Base-by-base conservation (phyloP, 2,888 invertebrate genomes). In the Pegoplata infirma region DNA sequence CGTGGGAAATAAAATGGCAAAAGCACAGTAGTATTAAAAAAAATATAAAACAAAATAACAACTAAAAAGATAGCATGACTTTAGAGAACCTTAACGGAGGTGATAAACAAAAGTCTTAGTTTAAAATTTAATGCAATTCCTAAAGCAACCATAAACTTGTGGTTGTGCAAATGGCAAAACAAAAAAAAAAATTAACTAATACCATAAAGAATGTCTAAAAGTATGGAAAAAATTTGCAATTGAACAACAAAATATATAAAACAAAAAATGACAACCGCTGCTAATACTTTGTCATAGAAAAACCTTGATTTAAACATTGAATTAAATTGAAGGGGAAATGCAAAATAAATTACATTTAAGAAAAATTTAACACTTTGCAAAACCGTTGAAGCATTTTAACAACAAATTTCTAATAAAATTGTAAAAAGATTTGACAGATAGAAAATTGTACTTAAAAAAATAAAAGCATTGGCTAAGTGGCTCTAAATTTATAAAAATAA, bases 81-180 rank as follows among this genome's bases (percentile, higher is more conserved):
- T 61, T 17, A 69, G 56, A 61, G 49, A n/a, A n/a, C 44, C 63
- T 76, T 36, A 67, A 23, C 40, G 36, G 14, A 61, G 67, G 72
- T 67, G 72, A 72, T 72, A 58, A 72, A 59, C 19, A 66, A 44
- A n/a, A 47, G 66, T 69, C 79, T 75, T 79, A 71, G 55, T 79
- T n/a, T 40, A 79, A 79, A 71, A 66, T 75, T 79, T 75, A 79
- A 79, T 79, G 79, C 79, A 75, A 71, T 79, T 79, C 67, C 71
- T 78, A 23, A 51, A 66, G 32, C 59, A 23, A 17, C 51, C 59
- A 69, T 78, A 78, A 73, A 44, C 61, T 78, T 78, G 64, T 32
- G 69, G 69, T 58, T 16, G 25, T 12, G 12, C 2, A 40, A n/a
- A 40, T 12, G 1, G 12, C 5, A 40, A n/a, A n/a, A 40, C 36